These are phyloP conservation scores for Euura saliciscinereae DNA, from an alignment of 1,140 invertebrate species.

Conservation along the genomic window DNA sequence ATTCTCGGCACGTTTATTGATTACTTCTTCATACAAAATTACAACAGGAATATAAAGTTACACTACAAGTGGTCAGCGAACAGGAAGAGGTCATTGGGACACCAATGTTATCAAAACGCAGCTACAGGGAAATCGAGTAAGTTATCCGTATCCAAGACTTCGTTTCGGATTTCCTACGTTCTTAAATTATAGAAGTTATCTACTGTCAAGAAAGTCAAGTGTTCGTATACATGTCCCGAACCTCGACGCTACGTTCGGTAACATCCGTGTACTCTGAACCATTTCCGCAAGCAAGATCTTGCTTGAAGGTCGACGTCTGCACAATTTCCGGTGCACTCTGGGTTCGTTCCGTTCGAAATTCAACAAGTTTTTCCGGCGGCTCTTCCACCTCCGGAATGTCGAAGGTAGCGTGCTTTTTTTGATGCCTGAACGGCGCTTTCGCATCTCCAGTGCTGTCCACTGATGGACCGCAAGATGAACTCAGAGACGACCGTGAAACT, in stretches of 20 bases:
- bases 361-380: slow-evolving; percentile 10
- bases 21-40: background rate
- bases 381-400: slow-evolving; percentile 15
- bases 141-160: too few species aligned
- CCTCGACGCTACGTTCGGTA: slow-evolving; percentile 12
- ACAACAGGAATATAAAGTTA: background rate
- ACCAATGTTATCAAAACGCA: background rate
- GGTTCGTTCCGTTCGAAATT: slow-evolving; percentile 9
- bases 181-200: too few species aligned
- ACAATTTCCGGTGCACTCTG: slow-evolving; percentile 26
- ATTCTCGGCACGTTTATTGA: background rate
- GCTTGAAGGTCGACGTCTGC: slow-evolving; percentile 15
- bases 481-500: background rate
- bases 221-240: slow-evolving; percentile 17
- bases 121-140: background rate
- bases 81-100: background rate
- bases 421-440: slow-evolving; percentile 13
- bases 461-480: background rate
- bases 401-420: slow-evolving; percentile 18
- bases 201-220: slow-evolving; percentile 6
- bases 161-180: too few species aligned
- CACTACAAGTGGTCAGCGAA: background rate
- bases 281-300: slow-evolving; percentile 11
- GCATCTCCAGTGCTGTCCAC: slow-evolving; percentile 18
- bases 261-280: slow-evolving; percentile 9